Conservation (phyloP, 2,113 vertebrate genomes). For the Crotalus tigris region DNA sequence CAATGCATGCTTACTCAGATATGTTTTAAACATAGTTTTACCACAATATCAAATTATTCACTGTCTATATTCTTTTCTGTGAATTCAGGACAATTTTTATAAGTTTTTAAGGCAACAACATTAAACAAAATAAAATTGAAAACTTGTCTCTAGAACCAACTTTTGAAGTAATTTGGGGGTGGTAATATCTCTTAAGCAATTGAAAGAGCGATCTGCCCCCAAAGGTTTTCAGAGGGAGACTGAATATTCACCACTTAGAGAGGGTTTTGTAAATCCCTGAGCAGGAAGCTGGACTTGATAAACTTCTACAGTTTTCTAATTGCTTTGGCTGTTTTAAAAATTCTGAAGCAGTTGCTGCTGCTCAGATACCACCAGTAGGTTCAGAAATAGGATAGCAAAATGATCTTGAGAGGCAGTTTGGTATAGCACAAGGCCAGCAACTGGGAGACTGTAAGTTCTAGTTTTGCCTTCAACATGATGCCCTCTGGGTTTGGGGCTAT, state of each 20-base stretch:
- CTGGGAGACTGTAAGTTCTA: not conserved
- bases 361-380: not conserved
- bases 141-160: not conserved
- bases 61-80: not conserved
- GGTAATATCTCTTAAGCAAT: not conserved
- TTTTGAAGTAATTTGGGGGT: not conserved
- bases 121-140: not conserved
- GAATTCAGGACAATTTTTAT: not conserved
- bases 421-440: not conserved
- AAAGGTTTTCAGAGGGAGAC: not conserved
- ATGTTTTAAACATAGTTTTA: not conserved
- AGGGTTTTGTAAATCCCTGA: not conserved
- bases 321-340: not conserved
- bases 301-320: not conserved
- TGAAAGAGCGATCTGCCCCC: not conserved
- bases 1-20: not conserved
- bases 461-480: not conserved
- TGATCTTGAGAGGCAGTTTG: not conserved
- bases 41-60: not conserved
- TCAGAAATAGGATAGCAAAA: not conserved
- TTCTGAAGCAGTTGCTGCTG: not conserved
- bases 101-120: slow-evolving; percentile 15
- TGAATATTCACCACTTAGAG: not conserved
- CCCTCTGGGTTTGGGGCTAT: not conserved
- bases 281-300: not conserved